Percentiles rank a stretch among this genome's conserved stretches.
phyloP scores from a whole-genome alignment of 2,797 vertebrate genomes.

The Thaleichthys pacificus region DNA sequence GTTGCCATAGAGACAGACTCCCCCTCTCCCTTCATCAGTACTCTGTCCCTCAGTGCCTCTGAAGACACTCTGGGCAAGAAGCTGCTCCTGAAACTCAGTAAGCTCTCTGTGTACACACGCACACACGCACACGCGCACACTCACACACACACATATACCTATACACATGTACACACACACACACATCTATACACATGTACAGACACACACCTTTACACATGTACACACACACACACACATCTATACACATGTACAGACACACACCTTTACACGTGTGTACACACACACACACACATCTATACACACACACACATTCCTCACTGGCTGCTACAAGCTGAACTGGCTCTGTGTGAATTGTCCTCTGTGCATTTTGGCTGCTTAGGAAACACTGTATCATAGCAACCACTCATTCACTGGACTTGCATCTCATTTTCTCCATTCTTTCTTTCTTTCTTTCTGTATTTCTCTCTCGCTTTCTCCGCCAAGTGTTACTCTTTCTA shows the following conservation, averaged over 20 bases:
- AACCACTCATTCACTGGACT: not conserved
- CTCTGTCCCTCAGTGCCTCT: slow-evolving; percentile 73
- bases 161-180: slow-evolving; percentile 13
- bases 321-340: not conserved
- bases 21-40: slow-evolving; percentile 61
- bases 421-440: too few relatives aligned
- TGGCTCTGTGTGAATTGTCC: too few relatives aligned
- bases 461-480: not conserved
- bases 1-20: slow-evolving; percentile 74
- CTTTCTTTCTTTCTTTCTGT: too few relatives aligned
- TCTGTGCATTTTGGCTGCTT: too few relatives aligned
- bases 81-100: slow-evolving; percentile 88
- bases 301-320: slow-evolving; percentile 1
- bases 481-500: slow-evolving; percentile 1
- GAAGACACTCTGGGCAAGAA: slow-evolving; percentile 87
- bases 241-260: too few relatives aligned
- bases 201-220: not conserved
- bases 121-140: not conserved
- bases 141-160: not conserved
- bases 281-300: too few relatives aligned
- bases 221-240: too few relatives aligned
- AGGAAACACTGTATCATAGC: slow-evolving; percentile 4
- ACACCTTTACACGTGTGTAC: too few relatives aligned
- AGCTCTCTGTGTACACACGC: slow-evolving; percentile 64
- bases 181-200: not conserved